phyloP scores from a whole-genome alignment of 2,113 vertebrate genomes.

The Noturus placidus region DNA sequence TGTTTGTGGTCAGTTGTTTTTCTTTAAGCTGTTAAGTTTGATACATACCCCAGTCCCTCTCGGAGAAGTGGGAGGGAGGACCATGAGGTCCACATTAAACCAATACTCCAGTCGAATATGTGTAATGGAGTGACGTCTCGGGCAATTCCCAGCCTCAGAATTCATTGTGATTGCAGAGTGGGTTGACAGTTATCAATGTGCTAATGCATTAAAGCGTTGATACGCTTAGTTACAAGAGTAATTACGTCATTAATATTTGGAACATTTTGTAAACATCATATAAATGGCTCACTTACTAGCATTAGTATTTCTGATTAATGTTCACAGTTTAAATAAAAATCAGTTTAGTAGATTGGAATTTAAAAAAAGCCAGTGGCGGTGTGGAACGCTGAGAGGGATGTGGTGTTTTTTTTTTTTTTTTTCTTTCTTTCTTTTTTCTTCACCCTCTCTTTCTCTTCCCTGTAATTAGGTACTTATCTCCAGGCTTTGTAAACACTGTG shows the following conservation, averaged over 20 bases:
- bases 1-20: not conserved
- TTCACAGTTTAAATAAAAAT: constrained; percentile 37
- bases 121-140: constrained; percentile 27
- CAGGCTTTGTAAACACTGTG: constrained; percentile 46
- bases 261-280: not conserved
- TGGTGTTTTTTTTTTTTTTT: no score
- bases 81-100: constrained; percentile 64
- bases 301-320: not conserved
- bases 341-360: constrained; percentile 39
- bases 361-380: not conserved
- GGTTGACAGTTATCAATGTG: no score
- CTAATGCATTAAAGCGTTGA: not conserved
- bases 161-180: not conserved
- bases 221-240: not conserved
- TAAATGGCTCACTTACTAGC: not conserved
- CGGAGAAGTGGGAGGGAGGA: constrained; percentile 58
- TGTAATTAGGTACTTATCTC: constrained; percentile 66
- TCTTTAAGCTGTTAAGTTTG: constrained; percentile 4
- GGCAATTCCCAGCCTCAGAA: constrained; percentile 1
- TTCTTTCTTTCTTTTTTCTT: not conserved
- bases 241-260: not conserved
- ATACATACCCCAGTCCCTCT: constrained; percentile 45
- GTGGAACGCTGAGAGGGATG: not conserved
- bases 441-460: constrained; percentile 47
- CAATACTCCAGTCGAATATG: constrained; percentile 32